Evolutionary conservation across 1,140 invertebrate species (phyloP).

Genomic region (Pogonomyrmex barbatus): DNA sequence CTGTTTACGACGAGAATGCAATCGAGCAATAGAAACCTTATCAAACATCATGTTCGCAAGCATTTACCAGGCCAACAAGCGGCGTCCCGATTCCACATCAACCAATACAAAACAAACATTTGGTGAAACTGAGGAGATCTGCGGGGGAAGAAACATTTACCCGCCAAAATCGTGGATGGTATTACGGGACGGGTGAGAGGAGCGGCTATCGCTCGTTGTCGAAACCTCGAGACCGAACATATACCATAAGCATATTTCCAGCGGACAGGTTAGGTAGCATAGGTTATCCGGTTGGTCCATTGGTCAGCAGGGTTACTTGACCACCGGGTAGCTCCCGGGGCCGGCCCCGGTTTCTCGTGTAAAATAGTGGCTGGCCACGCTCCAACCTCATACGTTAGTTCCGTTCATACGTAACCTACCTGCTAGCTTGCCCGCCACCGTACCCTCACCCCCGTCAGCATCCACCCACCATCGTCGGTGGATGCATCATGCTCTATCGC

Average conservation of each 20-base stretch:
- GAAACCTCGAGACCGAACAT: constrained; percentile 64
- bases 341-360: constrained; percentile 72
- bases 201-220: constrained; percentile 62
- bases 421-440: constrained; percentile 72
- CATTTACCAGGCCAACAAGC: background rate
- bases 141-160: background rate
- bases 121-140: background rate
- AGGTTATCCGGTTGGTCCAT: constrained; percentile 81
- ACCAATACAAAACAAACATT: constrained; percentile 18
- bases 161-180: background rate
- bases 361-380: constrained; percentile 81
- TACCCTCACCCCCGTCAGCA: constrained; percentile 40
- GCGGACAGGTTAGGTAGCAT: constrained; percentile 77
- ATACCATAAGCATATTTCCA: constrained; percentile 81
- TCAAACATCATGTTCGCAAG: constrained; percentile 27
- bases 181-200: constrained; percentile 42
- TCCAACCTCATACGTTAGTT: constrained; percentile 81
- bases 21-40: constrained; percentile 26
- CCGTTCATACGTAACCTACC: constrained; percentile 81
- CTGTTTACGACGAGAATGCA: constrained; percentile 6
- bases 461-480: background rate
- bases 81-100: background rate
- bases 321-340: constrained; percentile 64
- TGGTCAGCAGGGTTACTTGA: constrained; percentile 82
- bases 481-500: constrained; percentile 31